Evolutionary conservation across 2,888 invertebrate species (phyloP), one percentile per base, ranked within the genome.

Genomic region (Eupelmus urozonus): DNA sequence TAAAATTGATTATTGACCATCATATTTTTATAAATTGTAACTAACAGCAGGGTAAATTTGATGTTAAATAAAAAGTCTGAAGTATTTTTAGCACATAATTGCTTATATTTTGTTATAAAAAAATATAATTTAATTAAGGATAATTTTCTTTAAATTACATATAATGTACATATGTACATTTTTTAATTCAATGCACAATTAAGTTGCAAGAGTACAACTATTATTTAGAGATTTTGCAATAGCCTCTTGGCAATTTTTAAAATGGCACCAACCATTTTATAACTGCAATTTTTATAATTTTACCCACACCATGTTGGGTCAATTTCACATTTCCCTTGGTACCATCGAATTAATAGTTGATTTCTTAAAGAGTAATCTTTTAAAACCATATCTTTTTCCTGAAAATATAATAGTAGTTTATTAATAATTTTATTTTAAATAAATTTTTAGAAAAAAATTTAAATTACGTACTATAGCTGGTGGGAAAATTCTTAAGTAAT

Each of bases 401-500:
- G 80, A n/a, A n/a, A n/a, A n/a, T n/a, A n/a, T n/a, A n/a, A n/a
- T n/a, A n/a, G n/a, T n/a, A n/a, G n/a, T n/a, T n/a, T 27, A 11
- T 20, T 29, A 1, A 11, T 18, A 60, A 13, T 65, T 27, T n/a
- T n/a, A n/a, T n/a, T n/a, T n/a, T 65, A 7, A 45, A 16, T 1
- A 25, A 67, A 53, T 7, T 1, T 18, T 13, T 2, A 27, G 49
- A 20, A 40, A 29, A n/a, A 16, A 42, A 20, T n/a, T 53, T 53
- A 29, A 16, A 83, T 86, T 86, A n/a, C n/a, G n/a, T 85, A 90
- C 94, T 91, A 94, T 93, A 34, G 93, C 87, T 13, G 94, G 94
- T 0, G 98, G 98, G 85, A 96, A 94, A 29, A 98, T 92, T 83
- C 98, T 92, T 85, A 94, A 93, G 88, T 94, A 97, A 82, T 95